phyloP scores from a whole-genome alignment of 1,140 invertebrate genomes.

The Ylistrum balloti region DNA sequence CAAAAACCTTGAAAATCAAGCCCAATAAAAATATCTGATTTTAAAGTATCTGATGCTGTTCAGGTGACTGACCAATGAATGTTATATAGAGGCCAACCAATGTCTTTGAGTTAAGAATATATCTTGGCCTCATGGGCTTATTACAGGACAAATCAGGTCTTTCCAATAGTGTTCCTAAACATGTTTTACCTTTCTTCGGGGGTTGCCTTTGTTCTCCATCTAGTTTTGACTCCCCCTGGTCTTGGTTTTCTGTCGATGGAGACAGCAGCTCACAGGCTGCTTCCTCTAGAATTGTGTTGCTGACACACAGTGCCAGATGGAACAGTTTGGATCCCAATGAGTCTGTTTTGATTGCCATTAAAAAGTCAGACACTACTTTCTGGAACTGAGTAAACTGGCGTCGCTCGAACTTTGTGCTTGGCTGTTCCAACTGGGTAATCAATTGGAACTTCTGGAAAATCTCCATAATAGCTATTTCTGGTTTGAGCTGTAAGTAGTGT shows the following conservation, averaged over 20 bases:
- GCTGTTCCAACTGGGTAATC: constrained; percentile 57
- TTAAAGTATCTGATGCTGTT: no score
- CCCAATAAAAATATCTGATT: no score
- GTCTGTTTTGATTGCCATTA: constrained; percentile 61
- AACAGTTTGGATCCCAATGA: constrained; percentile 65
- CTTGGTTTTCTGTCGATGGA: constrained; percentile 43
- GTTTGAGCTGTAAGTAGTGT: constrained; percentile 59
- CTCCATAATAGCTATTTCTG: constrained; percentile 66
- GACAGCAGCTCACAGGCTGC: constrained; percentile 66
- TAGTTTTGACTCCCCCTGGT: background rate
- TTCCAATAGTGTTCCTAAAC: no score
- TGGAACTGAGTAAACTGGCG: constrained; percentile 59
- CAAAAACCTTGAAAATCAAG: no score
- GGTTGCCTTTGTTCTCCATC: constrained; percentile 61
- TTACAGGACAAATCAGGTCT: no score
- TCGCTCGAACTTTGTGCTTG: constrained; percentile 42
- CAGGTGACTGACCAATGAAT: no score
- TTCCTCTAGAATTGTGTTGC: constrained; percentile 72
- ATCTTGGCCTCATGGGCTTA: no score
- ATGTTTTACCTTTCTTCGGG: constrained; percentile 71
- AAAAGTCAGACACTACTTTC: constrained; percentile 61
- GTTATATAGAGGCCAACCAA: no score
- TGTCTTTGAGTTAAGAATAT: no score
- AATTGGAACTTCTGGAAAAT: constrained; percentile 76
- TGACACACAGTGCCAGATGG: constrained; percentile 75